phyloP scores from a whole-genome alignment of 2,113 vertebrate species.

The Takifugu flavidus region DNA sequence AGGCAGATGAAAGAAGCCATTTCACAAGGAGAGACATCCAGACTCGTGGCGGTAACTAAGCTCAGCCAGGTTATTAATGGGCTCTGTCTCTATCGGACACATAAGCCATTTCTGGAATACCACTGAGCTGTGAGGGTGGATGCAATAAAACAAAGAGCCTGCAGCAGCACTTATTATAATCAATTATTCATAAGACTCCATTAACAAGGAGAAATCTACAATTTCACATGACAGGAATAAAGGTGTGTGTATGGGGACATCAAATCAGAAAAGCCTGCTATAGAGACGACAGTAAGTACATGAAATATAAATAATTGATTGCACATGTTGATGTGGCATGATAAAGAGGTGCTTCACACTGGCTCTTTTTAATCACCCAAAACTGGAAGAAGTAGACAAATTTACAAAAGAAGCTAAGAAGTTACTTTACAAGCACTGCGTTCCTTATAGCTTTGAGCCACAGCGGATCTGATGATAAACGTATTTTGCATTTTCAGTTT shows the following conservation, averaged over 20 bases:
- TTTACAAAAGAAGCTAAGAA: neutral
- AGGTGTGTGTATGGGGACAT: neutral
- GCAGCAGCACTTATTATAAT: constrained; percentile 63
- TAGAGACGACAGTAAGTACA: constrained; percentile 33
- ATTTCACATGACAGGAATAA: constrained; percentile 36
- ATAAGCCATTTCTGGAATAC: constrained; percentile 58
- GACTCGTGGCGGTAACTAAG: constrained; percentile 29
- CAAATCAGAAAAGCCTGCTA: constrained; percentile 36
- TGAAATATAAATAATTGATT: constrained; percentile 55
- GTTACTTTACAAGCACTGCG: neutral
- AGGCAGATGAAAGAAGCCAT: constrained; percentile 8
- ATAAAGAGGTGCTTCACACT: constrained; percentile 3
- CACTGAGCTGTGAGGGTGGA: constrained; percentile 47
- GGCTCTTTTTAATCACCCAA: constrained; percentile 12
- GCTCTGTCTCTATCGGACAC: constrained; percentile 39
- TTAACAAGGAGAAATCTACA: constrained; percentile 52
- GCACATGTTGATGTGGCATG: constrained; percentile 12
- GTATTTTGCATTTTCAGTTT: too few relatives aligned
- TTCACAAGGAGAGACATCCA: constrained; percentile 11
- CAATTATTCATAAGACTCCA: constrained; percentile 66
- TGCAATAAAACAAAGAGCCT: constrained; percentile 53
- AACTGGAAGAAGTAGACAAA: too few relatives aligned
- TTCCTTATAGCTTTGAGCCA: too few relatives aligned
- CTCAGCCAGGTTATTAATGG: constrained; percentile 44
- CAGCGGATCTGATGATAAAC: too few relatives aligned